Evolutionary conservation across 2,113 vertebrate genomes (phyloP).

Genomic region (Oplegnathus fasciatus): DNA sequence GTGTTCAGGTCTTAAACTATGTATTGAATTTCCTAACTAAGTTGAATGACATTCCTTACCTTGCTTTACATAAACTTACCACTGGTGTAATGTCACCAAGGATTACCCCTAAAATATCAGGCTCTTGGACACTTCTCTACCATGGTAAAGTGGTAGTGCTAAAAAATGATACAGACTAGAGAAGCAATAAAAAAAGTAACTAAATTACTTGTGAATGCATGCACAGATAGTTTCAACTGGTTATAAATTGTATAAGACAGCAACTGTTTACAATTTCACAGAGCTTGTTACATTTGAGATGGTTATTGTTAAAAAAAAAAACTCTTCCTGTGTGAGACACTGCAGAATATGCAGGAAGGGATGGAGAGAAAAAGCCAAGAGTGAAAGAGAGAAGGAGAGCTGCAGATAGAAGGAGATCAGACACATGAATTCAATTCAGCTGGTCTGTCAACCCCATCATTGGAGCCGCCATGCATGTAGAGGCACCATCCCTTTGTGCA

Average conservation of each 20-base stretch:
- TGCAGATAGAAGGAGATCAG: slow-evolving; percentile 35
- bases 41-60: neutral
- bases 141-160: neutral
- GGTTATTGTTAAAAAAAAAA: neutral
- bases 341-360: neutral
- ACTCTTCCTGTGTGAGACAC: neutral
- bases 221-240: neutral
- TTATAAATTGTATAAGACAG: neutral
- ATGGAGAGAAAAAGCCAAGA: neutral
- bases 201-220: neutral
- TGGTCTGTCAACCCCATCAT: slow-evolving; percentile 64
- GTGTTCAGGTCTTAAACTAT: neutral
- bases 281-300: neutral
- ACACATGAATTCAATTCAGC: slow-evolving; percentile 64
- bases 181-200: neutral
- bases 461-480: slow-evolving; percentile 61
- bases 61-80: neutral
- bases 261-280: neutral
- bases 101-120: neutral
- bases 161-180: neutral
- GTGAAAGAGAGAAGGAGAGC: neutral
- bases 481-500: slow-evolving; percentile 36
- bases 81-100: neutral
- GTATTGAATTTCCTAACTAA: slow-evolving; percentile 1
- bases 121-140: neutral